Percentiles rank a stretch among this genome's conserved stretches.
Evolutionary conservation across 2,888 invertebrate species (phyloP).

Genomic region (Octonoba sinensis): DNA sequence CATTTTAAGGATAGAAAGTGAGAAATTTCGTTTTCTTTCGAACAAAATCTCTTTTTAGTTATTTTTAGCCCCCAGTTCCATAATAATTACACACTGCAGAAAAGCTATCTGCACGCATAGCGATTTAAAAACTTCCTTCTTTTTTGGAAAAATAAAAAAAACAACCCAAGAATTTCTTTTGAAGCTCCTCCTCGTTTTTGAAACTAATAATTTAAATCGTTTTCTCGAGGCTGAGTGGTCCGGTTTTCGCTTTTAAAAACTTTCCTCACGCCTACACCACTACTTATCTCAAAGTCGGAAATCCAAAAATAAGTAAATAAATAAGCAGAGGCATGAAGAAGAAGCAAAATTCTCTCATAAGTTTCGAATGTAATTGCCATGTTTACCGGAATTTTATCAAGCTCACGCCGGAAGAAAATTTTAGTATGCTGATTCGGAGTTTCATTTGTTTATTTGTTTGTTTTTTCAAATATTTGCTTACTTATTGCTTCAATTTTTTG

Average conservation of each 20-base stretch:
- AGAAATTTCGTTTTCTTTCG: no score
- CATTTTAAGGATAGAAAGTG: no score
- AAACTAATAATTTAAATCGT: constrained; percentile 36
- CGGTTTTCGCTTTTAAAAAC: no score
- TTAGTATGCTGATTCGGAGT: background rate
- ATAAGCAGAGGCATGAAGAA: background rate
- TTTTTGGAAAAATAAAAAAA: no score
- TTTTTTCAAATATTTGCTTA: background rate
- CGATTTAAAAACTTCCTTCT: background rate
- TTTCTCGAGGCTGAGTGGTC: background rate
- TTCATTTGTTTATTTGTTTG: background rate
- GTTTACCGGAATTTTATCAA: constrained; percentile 29
- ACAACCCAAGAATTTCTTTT: background rate
- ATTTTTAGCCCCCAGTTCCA: no score
- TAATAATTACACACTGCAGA: background rate
- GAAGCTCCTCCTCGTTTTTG: constrained; percentile 24
- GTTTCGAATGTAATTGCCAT: constrained; percentile 20
- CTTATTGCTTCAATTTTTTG: constrained; percentile 6
- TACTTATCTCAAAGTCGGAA: no score
- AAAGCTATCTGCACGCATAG: background rate
- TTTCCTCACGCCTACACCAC: no score
- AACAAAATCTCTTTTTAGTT: no score
- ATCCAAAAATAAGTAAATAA: constrained; percentile 1
- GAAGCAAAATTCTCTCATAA: no score
- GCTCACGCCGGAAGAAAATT: constrained; percentile 11